Evolutionary conservation across 53 echinoderm and acorn worm species (phyloP), one percentile per base, ranked within the genome.

Genomic region (Actinopyga echinites): DNA sequence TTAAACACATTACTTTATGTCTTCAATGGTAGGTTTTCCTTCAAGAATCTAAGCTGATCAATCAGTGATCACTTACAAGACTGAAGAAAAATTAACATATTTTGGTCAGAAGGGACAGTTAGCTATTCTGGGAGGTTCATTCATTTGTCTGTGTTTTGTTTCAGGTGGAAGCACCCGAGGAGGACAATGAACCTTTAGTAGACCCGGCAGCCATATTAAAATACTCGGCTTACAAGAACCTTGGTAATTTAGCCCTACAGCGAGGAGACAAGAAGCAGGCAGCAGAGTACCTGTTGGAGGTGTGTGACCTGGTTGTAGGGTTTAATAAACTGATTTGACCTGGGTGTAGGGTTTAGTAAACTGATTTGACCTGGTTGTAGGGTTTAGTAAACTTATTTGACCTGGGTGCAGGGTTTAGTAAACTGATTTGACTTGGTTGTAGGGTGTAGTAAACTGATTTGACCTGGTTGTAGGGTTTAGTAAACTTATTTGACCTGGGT

Each of bases 191-290:
- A 17, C 68, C 65, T 6, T 56, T 91, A 25, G 84, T 90, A 31
- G 87, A 87, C 36, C 94, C 99, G 7, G 94, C 94, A 0, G 67
- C 92, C 36, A 92, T 90, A 40, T 83, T 99, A 61, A 99, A 99
- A 62, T 99, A 99, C 79, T 92, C 94, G 13, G 86, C 91, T 4
- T 88, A 92, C 74, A 99, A 99, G 83, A 99, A 99, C 44, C 85
- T 94, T 1, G 99, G 88, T 17, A 93, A 89, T 56, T 85, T 99
- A 37, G 89, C 99, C 4, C 65, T 86, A 19, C 87, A 85, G 80
- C 86, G 79, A 69, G 71, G 84, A 9, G 97, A 97, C 37, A 81
- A 89, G 6, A 86, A 92, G 65, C 86, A 82, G 3, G 94, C 93
- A 20, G 93, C 90, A 74, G 86, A 97, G 79, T 84, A 90, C 30